A percentile compares a stretch with the other conserved stretches of the same genome.
Evolutionary conservation across 1,140 invertebrate genomes (phyloP).

Genomic region (Drosophila suzukii): DNA sequence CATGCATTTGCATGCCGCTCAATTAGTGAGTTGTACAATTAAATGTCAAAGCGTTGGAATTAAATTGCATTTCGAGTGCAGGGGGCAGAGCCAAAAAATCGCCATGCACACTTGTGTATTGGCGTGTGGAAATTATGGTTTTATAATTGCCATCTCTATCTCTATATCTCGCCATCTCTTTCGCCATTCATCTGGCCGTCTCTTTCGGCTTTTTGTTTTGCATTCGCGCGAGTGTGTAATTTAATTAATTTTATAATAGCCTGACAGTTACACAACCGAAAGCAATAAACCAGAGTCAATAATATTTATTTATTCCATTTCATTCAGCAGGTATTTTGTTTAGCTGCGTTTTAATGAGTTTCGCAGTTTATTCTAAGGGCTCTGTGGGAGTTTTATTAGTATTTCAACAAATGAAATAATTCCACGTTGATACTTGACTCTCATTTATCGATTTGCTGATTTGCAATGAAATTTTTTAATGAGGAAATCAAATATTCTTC

Average conservation of each 20-base stretch:
- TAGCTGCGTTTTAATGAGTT: constrained; percentile 33
- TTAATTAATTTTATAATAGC: constrained; percentile 42
- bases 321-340: constrained; percentile 18
- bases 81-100: not conserved
- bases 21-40: constrained; percentile 11
- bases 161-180: not conserved
- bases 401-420: constrained; percentile 3
- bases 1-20: constrained; percentile 1
- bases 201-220: not conserved
- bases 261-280: constrained; percentile 15
- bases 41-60: not conserved
- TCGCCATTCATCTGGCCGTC: not conserved
- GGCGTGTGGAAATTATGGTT: constrained; percentile 20
- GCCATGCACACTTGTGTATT: not conserved
- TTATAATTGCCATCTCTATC: constrained; percentile 8
- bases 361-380: constrained; percentile 7
- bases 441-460: not conserved
- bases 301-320: constrained; percentile 45
- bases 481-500: not conserved
- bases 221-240: constrained; percentile 12
- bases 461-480: not conserved
- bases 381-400: not conserved
- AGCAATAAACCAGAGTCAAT: constrained; percentile 40
- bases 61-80: constrained; percentile 4
- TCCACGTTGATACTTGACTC: not conserved